Percentiles rank a stretch among this genome's conserved stretches.
Evolutionary conservation across 2,797 vertebrate species (phyloP).

Genomic region (Lycodopsis pacificus): DNA sequence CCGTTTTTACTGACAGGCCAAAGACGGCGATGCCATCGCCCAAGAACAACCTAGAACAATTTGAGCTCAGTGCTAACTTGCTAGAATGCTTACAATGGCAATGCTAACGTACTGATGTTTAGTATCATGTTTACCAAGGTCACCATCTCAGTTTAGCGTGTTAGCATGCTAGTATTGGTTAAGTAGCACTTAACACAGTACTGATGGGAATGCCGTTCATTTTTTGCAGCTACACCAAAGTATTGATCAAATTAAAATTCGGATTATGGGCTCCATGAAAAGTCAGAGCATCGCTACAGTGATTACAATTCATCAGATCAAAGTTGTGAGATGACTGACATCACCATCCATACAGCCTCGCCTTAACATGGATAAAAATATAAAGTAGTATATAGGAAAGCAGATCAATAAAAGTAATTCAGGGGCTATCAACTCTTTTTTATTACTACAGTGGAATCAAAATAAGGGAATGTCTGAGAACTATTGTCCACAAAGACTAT

Average conservation of each 20-base stretch:
- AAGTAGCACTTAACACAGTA: background rate
- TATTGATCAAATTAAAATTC: background rate
- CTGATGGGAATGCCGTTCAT: background rate
- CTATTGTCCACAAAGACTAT: slow-evolving; percentile 5
- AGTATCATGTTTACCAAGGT: too few relatives aligned
- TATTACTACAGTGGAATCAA: background rate
- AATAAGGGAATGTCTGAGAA: background rate
- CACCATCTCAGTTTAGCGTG: background rate
- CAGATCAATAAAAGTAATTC: background rate
- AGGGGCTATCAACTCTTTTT: background rate
- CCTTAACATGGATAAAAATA: background rate
- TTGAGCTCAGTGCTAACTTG: too few relatives aligned
- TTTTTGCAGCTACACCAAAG: background rate
- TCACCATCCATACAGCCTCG: accelerated
- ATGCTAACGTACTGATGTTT: too few relatives aligned
- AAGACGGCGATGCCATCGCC: too few relatives aligned
- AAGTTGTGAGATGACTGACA: background rate
- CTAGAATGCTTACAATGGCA: too few relatives aligned
- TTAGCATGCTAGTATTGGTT: background rate
- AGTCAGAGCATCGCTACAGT: background rate
- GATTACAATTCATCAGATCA: background rate
- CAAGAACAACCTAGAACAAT: too few relatives aligned
- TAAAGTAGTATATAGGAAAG: background rate
- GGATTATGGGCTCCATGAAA: background rate
- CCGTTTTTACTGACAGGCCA: too few relatives aligned